These are phyloP conservation scores for Rhynchopsitta pachyrhyncha DNA, from an alignment of 2,113 vertebrate species.

Conservation along the genomic window DNA sequence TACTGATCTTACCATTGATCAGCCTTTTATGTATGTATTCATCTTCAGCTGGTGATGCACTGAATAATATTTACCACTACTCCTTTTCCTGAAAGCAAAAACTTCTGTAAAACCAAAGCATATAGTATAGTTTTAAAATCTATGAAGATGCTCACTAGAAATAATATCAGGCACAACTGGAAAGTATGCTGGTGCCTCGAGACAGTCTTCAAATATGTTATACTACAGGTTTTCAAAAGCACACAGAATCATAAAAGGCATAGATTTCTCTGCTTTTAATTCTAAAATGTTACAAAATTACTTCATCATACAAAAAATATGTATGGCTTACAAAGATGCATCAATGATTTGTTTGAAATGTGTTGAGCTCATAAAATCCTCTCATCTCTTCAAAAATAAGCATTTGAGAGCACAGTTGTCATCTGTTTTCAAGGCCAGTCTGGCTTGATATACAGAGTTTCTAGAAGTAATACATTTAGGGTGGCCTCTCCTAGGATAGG, in stretches of 20 bases:
- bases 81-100: background rate
- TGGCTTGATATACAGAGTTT: slow-evolving; percentile 3
- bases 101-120: background rate
- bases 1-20: background rate
- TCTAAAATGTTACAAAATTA: background rate
- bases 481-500: slow-evolving; percentile 12
- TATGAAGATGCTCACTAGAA: background rate
- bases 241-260: background rate
- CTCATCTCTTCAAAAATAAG: background rate
- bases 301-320: background rate
- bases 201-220: background rate
- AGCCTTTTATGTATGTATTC: background rate
- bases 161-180: background rate
- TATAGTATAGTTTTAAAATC: background rate
- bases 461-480: slow-evolving; percentile 32
- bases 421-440: background rate
- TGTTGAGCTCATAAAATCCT: background rate
- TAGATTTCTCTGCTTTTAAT: background rate
- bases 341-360: background rate
- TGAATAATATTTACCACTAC: background rate
- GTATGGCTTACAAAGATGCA: background rate
- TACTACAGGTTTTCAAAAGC: background rate
- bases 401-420: background rate
- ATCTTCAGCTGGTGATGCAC: background rate
- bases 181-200: background rate